These are phyloP conservation scores for Enteromius afrohamiltoni DNA, from an alignment of 2,797 vertebrate species.

Conservation along the genomic window DNA sequence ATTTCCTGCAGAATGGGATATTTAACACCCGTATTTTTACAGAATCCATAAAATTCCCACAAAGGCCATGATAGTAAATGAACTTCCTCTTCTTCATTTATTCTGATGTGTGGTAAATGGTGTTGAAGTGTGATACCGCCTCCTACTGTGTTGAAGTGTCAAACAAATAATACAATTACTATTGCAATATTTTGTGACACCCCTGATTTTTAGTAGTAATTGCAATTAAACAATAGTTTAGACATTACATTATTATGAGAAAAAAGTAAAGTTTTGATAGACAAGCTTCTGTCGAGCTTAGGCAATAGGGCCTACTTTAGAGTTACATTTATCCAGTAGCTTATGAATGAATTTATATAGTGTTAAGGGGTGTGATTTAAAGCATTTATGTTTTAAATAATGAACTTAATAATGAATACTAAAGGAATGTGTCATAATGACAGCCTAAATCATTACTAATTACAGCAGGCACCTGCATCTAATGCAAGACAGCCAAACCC, in stretches of 20 bases:
- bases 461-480: slow-evolving; percentile 19
- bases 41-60: neutral
- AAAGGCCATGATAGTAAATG: neutral
- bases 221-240: neutral
- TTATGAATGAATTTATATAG: neutral
- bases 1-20: neutral
- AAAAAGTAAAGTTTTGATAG: neutral
- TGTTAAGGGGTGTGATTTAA: neutral
- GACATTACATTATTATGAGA: too few relatives aligned
- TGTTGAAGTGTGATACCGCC: neutral
- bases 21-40: neutral
- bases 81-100: neutral
- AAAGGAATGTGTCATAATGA: neutral
- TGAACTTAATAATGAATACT: neutral
- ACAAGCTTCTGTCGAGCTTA: neutral
- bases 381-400: neutral
- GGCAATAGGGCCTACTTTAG: neutral
- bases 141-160: neutral
- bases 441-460: neutral
- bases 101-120: neutral
- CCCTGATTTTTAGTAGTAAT: too few relatives aligned
- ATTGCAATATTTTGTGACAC: too few relatives aligned
- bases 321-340: neutral
- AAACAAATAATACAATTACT: neutral
- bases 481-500: neutral